phyloP scores from a whole-genome alignment of 2,888 invertebrate species.

The Agapostemon virescens region DNA sequence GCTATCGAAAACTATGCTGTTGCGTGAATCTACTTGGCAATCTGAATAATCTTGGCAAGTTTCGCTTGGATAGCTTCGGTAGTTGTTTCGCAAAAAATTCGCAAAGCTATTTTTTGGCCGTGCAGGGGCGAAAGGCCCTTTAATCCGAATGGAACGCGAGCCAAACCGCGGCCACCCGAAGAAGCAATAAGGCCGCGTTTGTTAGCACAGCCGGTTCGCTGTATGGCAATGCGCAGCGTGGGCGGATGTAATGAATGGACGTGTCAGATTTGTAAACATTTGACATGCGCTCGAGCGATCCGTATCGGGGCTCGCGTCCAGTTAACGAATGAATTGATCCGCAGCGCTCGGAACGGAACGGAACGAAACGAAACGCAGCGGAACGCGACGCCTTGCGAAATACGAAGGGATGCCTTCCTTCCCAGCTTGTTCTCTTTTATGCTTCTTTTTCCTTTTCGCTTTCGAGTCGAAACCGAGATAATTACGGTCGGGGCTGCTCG shows the following conservation, averaged over 20 bases:
- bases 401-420: background rate
- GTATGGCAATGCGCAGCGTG: slow-evolving; percentile 1
- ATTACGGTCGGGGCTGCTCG: background rate
- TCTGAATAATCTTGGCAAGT: background rate
- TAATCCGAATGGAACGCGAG: slow-evolving; percentile 29
- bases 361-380: background rate
- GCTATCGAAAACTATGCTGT: too few species aligned
- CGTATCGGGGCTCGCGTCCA: slow-evolving; percentile 9
- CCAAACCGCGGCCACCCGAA: slow-evolving; percentile 9
- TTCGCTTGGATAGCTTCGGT: background rate
- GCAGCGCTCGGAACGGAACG: background rate
- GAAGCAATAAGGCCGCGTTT: slow-evolving; percentile 35
- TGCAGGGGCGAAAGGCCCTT: background rate
- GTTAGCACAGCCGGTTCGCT: slow-evolving; percentile 1
- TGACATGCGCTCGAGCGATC: slow-evolving; percentile 25
- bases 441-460: background rate
- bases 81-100: background rate
- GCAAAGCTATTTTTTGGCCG: background rate
- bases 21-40: too few species aligned
- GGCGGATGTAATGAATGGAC: slow-evolving; percentile 37
- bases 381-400: background rate
- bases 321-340: slow-evolving; percentile 18
- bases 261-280: slow-evolving; percentile 39
- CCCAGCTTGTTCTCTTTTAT: background rate
- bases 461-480: background rate